phyloP scores from a whole-genome alignment of 2,888 invertebrate species.

The Cinara cedri region DNA sequence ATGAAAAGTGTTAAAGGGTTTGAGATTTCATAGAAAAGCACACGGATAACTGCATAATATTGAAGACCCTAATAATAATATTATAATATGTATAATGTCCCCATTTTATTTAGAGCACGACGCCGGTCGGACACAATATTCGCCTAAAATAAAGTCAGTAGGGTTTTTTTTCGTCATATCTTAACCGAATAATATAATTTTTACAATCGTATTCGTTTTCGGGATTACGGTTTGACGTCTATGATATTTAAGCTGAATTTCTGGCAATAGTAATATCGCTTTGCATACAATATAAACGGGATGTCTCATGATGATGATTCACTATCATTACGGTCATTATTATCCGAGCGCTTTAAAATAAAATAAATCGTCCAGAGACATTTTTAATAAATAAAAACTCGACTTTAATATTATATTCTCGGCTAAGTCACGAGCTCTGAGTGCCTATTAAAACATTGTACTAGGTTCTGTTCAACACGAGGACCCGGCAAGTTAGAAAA shows the following conservation, averaged over 20 bases:
- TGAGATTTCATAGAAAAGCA: no score
- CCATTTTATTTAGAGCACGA: background rate
- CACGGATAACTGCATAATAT: no score
- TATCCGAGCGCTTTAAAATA: constrained; percentile 24
- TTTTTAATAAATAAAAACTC: constrained; percentile 54
- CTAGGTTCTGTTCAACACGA: no score
- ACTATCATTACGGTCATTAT: constrained; percentile 33
- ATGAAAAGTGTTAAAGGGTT: no score
- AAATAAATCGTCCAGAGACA: constrained; percentile 40
- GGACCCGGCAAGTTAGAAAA: no score
- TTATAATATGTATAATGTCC: background rate
- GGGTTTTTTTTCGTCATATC: background rate
- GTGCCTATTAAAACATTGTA: background rate
- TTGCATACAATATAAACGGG: constrained; percentile 46
- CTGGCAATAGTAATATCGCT: constrained; percentile 29
- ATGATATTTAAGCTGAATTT: constrained; percentile 3
- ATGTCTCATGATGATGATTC: constrained; percentile 45
- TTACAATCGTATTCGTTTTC: background rate
- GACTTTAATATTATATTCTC: background rate
- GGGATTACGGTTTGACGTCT: constrained; percentile 30
- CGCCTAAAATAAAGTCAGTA: no score
- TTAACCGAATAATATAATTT: background rate
- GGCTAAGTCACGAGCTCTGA: background rate
- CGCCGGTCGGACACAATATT: background rate
- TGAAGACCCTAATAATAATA: no score